A percentile compares a stretch with the other conserved stretches of the same genome.
phyloP scores from a whole-genome alignment of 2,113 vertebrate species.

The Corvus cornix region DNA sequence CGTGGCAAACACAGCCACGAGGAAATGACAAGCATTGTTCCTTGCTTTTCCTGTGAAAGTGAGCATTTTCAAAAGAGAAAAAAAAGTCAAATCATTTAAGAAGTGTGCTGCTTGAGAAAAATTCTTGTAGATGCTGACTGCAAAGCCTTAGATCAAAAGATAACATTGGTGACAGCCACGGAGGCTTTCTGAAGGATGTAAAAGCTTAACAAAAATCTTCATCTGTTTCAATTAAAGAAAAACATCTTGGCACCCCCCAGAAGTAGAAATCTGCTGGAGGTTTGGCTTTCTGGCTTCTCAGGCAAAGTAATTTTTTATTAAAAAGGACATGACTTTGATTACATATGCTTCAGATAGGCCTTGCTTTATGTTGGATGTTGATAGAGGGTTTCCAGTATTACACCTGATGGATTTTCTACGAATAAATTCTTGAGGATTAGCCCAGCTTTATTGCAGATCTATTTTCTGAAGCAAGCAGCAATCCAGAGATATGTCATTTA shows the following conservation, averaged over 20 bases:
- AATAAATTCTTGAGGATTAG: conserved; percentile 53
- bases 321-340: neutral
- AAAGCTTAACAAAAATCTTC: neutral
- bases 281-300: neutral
- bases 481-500: conserved; percentile 46
- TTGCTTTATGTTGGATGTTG: conserved; percentile 32
- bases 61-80: neutral
- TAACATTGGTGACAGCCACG: neutral
- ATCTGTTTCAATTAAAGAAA: neutral
- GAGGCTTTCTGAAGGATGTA: neutral
- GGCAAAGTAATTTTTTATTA: neutral
- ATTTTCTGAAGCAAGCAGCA: conserved; percentile 33
- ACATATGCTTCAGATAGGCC: neutral
- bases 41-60: neutral
- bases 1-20: fast-evolving
- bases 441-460: conserved; percentile 23
- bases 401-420: conserved; percentile 27
- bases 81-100: neutral
- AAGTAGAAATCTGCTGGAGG: neutral
- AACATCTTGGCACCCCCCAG: neutral
- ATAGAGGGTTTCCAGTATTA: conserved; percentile 23
- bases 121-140: neutral
- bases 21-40: neutral
- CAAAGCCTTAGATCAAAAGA: conserved; percentile 16
- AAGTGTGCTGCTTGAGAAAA: neutral